phyloP scores from a whole-genome alignment of 2,797 vertebrate species.

The Mallotus villosus region DNA sequence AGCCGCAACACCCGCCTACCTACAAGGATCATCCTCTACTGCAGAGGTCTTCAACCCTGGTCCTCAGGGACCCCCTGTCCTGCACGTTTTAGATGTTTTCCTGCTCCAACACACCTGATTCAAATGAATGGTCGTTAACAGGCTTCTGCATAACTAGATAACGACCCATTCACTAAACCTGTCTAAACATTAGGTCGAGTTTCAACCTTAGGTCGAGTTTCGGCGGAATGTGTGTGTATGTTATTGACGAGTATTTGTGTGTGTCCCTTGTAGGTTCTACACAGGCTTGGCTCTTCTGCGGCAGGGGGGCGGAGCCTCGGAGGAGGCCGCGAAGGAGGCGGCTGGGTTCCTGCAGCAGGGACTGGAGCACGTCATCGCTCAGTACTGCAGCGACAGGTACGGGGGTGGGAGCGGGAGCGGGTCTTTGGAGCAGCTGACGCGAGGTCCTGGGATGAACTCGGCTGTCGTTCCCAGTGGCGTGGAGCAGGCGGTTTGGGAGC shows the following conservation, averaged over 20 bases:
- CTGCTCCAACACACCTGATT: too few species aligned
- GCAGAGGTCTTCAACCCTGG: too few species aligned
- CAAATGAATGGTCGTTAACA: too few species aligned
- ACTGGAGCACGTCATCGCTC: constrained; percentile 67
- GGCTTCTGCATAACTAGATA: too few species aligned
- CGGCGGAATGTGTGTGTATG: neutral
- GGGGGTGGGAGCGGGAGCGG: constrained; percentile 31
- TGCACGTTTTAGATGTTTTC: too few species aligned
- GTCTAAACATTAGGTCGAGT: neutral
- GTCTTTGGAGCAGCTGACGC: constrained; percentile 13
- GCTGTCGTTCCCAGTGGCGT: constrained; percentile 39
- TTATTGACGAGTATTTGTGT: neutral
- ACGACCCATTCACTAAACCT: too few species aligned
- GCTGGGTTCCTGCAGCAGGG: constrained; percentile 71
- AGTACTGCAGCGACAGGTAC: constrained; percentile 58
- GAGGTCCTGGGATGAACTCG: neutral
- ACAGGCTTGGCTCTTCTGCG: constrained; percentile 67
- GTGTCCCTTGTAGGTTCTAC: constrained; percentile 60
- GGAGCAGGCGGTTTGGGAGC: constrained; percentile 50
- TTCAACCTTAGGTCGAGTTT: neutral
- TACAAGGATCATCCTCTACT: too few species aligned
- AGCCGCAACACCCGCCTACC: too few species aligned
- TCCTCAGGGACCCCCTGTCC: too few species aligned
- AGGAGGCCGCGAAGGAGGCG: constrained; percentile 55
- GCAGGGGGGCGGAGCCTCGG: constrained; percentile 54